Evolutionary conservation across 1,140 invertebrate genomes (phyloP), one percentile per base, ranked within the genome.

Genomic region (Argopecten irradians): DNA sequence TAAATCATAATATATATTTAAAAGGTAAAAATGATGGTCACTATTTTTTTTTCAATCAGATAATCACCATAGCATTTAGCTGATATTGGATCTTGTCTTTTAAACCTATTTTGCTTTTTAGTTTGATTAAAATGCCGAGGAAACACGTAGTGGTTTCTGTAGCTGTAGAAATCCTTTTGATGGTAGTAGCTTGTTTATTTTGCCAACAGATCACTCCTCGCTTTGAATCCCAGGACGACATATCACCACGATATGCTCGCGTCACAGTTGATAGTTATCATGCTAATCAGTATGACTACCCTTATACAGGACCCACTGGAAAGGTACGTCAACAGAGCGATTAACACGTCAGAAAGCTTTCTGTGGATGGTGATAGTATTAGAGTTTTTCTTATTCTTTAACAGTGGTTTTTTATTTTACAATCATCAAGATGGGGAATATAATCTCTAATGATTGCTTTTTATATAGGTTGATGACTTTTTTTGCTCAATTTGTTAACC

Each of bases 201-300:
- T 71, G 55, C 55, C 55, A 71, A 71, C 55, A 71, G 55, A 71
- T 71, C 55, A 71, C 55, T n/a, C 55, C 55, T 71, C 55, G 55
- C n/a, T 71, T 28, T 71, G 55, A 28, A 22, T 71, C 55, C 55
- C 22, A 71, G 3, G 55, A 71, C 55, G 55, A 71, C 22, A 0
- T 71, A 16, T 71, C 55, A 16, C 55, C 55, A 28, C n/a, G 55
- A 71, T 71, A 28, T n/a, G 1, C 55, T 5, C 55, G 55, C 16
- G 55, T 71, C 55, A 71, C 55, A 22, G 55, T 71, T 8, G 55
- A 71, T 71, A 71, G 55, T 71, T 16, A 71, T 16, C 55, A 71
- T 16, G 55, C 55, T 71, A 71, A 71, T 71, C 55, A 71, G 55
- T 71, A 71, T 71, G 55, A 71, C 55, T 71, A 71, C 28, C 55